Conservation (phyloP, 2,888 invertebrate species). For the Phaonia tiefii region DNA sequence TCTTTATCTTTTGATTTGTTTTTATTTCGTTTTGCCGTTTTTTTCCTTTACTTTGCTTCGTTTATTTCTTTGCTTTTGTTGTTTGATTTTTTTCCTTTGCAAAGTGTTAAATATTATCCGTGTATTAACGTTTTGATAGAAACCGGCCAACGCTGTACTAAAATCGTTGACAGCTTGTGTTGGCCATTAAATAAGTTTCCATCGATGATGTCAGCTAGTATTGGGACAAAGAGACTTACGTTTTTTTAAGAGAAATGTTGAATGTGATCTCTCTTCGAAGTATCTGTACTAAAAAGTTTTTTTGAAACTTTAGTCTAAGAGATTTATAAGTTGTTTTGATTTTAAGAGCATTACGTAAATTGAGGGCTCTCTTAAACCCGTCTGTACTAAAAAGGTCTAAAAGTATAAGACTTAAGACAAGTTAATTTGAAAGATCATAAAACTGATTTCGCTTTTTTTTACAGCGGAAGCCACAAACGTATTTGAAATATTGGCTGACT, state of each 20-base stretch:
- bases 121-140: constrained; percentile 67
- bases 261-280: no score
- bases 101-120: constrained; percentile 47
- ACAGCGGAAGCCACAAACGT: no score
- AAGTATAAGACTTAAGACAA: no score
- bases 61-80: constrained; percentile 49
- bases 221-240: background rate
- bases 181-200: constrained; percentile 76
- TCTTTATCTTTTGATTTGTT: constrained; percentile 33
- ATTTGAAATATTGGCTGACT: no score
- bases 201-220: constrained; percentile 74
- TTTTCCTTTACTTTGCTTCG: constrained; percentile 43
- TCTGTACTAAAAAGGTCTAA: no score
- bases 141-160: constrained; percentile 80
- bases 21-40: constrained; percentile 39
- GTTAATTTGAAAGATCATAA: no score
- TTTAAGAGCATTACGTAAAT: no score
- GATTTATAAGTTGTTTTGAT: no score
- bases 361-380: no score
- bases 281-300: no score
- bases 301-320: no score
- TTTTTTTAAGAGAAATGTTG: constrained; percentile 27
- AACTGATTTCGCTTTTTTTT: no score
- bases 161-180: constrained; percentile 74
- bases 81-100: constrained; percentile 31